phyloP scores from a whole-genome alignment of 2,888 invertebrate species.

The Parnassius mnemosyne region DNA sequence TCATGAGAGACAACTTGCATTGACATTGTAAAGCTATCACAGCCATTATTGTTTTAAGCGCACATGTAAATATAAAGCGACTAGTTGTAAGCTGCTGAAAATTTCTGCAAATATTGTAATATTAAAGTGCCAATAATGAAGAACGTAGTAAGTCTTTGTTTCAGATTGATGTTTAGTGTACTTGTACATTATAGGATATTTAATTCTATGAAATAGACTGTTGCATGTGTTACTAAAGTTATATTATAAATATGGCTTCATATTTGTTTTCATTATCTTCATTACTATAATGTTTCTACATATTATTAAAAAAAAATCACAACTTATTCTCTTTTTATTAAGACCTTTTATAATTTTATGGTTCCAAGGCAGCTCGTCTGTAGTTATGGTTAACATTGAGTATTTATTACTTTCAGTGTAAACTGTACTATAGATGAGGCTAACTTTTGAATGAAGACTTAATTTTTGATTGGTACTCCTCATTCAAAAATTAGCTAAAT shows the following conservation, averaged over 20 bases:
- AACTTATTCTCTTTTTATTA: too few relatives aligned
- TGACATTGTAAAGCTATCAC: conserved; percentile 17
- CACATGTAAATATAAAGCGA: conserved; percentile 28
- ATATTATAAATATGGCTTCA: too few relatives aligned
- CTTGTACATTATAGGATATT: conserved; percentile 16
- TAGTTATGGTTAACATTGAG: background rate
- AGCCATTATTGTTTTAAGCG: conserved; percentile 20
- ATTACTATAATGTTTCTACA: conserved; percentile 1
- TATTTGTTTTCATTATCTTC: conserved; percentile 1
- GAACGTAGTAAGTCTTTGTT: conserved; percentile 1
- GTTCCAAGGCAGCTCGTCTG: too few relatives aligned
- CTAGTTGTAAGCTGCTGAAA: conserved; percentile 4
- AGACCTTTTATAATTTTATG: too few relatives aligned
- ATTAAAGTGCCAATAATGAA: conserved; percentile 21
- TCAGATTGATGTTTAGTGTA: conserved; percentile 10
- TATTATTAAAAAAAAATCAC: background rate
- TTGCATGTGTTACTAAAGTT: background rate
- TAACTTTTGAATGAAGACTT: too few relatives aligned
- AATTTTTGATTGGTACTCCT: too few relatives aligned
- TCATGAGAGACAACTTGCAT: background rate
- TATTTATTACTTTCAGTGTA: background rate
- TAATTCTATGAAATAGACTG: background rate
- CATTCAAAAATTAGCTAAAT: too few relatives aligned
- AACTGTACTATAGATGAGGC: too few relatives aligned
- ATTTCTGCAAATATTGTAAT: conserved; percentile 9